A percentile compares a stretch with the other conserved stretches of the same genome.
Evolutionary conservation across 1,140 invertebrate genomes (phyloP).

Genomic region (Eupeodes corollae): DNA sequence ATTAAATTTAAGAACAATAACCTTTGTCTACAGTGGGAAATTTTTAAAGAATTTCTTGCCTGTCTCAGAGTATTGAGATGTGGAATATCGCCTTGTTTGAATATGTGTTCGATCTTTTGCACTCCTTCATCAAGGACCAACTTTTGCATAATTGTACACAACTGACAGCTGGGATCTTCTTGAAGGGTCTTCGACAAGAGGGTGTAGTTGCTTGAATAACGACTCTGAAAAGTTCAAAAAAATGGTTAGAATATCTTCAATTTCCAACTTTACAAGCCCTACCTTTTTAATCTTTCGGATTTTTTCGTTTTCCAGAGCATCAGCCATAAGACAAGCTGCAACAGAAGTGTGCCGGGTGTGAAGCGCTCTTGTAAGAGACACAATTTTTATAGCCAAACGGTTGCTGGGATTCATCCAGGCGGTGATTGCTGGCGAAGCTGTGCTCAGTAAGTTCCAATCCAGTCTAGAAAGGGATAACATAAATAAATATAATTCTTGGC

Average conservation of each 20-base stretch:
- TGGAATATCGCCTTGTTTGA: constrained; percentile 72
- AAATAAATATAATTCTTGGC: constrained; percentile 7
- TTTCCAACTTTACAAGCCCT: background rate
- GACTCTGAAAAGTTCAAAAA: constrained; percentile 52
- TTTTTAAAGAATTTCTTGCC: too few species aligned
- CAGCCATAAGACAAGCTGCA: constrained; percentile 88
- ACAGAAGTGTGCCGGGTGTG: constrained; percentile 72
- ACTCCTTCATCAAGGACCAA: constrained; percentile 69
- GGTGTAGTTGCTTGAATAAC: constrained; percentile 74
- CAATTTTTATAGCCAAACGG: constrained; percentile 68
- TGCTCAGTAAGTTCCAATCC: constrained; percentile 94
- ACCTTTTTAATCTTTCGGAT: constrained; percentile 37
- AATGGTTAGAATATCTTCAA: constrained; percentile 4
- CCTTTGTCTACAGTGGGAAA: too few species aligned
- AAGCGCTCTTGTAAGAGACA: constrained; percentile 63
- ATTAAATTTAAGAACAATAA: too few species aligned
- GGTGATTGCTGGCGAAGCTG: constrained; percentile 89
- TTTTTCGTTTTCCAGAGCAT: constrained; percentile 63
- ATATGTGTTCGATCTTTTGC: constrained; percentile 66
- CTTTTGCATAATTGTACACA: constrained; percentile 78
- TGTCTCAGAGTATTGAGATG: constrained; percentile 79
- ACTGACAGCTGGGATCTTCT: constrained; percentile 90
- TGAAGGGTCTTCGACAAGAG: constrained; percentile 81
- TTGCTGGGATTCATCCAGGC: constrained; percentile 96
- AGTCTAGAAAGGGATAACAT: constrained; percentile 56